Conservation (phyloP, 1,140 invertebrate species). For the Microplitis demolitor region DNA sequence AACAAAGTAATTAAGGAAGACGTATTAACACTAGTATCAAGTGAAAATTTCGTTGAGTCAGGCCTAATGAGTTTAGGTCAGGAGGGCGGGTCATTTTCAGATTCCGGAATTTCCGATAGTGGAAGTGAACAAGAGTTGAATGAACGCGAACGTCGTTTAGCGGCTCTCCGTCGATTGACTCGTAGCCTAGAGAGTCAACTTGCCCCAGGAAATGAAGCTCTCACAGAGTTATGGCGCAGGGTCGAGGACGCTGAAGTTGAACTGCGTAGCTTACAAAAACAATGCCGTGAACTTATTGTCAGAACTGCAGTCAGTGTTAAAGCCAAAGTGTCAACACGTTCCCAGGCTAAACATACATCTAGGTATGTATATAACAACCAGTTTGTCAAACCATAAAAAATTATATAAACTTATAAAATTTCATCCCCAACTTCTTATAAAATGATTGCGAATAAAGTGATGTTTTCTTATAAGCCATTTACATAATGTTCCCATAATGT, state of each 20-base stretch:
- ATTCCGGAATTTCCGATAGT: conserved; percentile 78
- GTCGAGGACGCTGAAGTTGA: conserved; percentile 81
- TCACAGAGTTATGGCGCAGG: conserved; percentile 64
- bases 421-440: neutral
- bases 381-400: neutral
- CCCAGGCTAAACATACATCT: conserved; percentile 20
- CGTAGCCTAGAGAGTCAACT: conserved; percentile 71
- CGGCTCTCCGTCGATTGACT: conserved; percentile 69
- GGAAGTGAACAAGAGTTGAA: conserved; percentile 76
- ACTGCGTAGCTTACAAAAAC: conserved; percentile 75
- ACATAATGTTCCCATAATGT: conserved; percentile 45
- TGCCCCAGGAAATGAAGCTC: conserved; percentile 68
- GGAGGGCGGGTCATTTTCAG: conserved; percentile 70
- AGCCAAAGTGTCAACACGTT: conserved; percentile 37
- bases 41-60: conserved; percentile 42
- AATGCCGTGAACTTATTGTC: conserved; percentile 77
- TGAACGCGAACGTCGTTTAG: conserved; percentile 73
- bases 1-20: conserved; percentile 34
- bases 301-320: conserved; percentile 66
- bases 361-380: conserved; percentile 10
- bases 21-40: neutral
- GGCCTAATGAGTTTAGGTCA: conserved; percentile 41
- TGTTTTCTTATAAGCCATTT: conserved; percentile 35
- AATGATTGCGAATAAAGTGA: neutral
- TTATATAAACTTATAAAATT: neutral